These are phyloP conservation scores for Notamacropus eugenii DNA, from an alignment of 2,797 vertebrate species.

Conservation along the genomic window DNA sequence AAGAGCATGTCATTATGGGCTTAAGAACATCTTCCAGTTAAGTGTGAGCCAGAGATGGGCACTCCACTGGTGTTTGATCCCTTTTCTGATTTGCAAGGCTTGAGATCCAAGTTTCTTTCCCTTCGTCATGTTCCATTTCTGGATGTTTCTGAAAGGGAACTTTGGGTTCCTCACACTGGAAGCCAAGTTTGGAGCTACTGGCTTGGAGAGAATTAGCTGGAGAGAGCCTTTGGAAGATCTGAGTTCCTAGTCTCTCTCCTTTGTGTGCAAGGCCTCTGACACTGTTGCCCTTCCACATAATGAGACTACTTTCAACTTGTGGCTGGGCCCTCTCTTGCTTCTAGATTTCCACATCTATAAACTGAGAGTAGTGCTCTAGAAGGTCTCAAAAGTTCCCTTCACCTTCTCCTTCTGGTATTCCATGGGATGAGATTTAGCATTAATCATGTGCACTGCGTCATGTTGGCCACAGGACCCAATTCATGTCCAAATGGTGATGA, in stretches of 20 bases:
- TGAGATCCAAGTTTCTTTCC: constrained; percentile 45
- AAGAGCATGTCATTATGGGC: neutral
- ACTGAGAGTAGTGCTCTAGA: neutral
- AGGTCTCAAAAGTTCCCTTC: neutral
- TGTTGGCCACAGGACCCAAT: neutral
- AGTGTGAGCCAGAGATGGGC: constrained; percentile 9
- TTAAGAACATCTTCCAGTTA: constrained; percentile 33
- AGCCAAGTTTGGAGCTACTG: constrained; percentile 38
- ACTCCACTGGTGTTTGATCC: neutral
- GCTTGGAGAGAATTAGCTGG: constrained; percentile 38
- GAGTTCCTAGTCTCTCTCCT: constrained; percentile 4
- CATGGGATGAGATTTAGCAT: neutral
- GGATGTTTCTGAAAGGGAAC: constrained; percentile 52
- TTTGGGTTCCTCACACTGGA: constrained; percentile 50
- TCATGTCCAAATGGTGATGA: neutral
- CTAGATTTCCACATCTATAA: neutral
- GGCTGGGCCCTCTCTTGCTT: constrained; percentile 5
- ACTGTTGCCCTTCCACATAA: neutral
- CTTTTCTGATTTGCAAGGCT: neutral
- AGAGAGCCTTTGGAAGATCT: constrained; percentile 43
- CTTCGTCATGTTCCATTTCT: neutral
- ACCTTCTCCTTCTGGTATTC: neutral
- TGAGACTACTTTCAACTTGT: constrained; percentile 17
- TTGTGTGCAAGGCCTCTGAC: neutral
- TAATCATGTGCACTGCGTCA: neutral